A percentile compares a stretch with the other conserved stretches of the same genome.
phyloP scores from a whole-genome alignment of 1,140 invertebrate genomes.

The Cataglyphis hispanica region DNA sequence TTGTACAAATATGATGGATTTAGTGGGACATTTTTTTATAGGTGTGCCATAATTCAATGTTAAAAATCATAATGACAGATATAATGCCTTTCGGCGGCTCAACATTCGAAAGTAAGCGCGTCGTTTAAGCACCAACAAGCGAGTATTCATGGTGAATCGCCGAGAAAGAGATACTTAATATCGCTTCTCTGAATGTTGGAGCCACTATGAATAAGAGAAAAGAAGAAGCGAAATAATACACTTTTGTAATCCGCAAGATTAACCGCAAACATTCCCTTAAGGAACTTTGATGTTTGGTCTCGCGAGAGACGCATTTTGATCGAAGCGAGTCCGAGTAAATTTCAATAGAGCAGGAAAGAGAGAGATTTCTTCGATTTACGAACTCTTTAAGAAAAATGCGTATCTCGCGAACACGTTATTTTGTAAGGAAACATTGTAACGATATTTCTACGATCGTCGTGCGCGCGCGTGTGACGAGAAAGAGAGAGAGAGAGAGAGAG shows the following conservation, averaged over 20 bases:
- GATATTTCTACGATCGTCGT: conserved; percentile 71
- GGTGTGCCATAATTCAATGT: conserved; percentile 74
- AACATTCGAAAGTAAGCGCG: conserved; percentile 44
- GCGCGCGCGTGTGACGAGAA: neutral
- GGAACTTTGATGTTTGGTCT: conserved; percentile 62
- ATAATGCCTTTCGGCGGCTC: conserved; percentile 65
- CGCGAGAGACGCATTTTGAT: conserved; percentile 58
- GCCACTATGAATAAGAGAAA: conserved; percentile 47
- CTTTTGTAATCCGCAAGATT: conserved; percentile 60
- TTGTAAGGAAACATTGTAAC: conserved; percentile 71
- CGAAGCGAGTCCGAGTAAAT: neutral
- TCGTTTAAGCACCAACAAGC: neutral
- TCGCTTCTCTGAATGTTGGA: conserved; percentile 28
- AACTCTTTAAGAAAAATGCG: neutral
- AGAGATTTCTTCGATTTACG: neutral
- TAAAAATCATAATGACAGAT: conserved; percentile 60
- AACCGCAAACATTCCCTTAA: conserved; percentile 66
- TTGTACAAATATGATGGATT: conserved; percentile 4
- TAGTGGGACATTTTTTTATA: conserved; percentile 46
- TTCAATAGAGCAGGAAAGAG: neutral
- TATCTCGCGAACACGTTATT: conserved; percentile 54
- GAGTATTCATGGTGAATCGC: neutral
- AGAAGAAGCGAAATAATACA: conserved; percentile 33
- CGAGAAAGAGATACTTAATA: conserved; percentile 36
- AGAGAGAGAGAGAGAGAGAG: conserved; percentile 4